Evolutionary conservation across 1,140 invertebrate genomes (phyloP), one percentile per base, ranked within the genome.

Genomic region (Drosophila nebulosa): DNA sequence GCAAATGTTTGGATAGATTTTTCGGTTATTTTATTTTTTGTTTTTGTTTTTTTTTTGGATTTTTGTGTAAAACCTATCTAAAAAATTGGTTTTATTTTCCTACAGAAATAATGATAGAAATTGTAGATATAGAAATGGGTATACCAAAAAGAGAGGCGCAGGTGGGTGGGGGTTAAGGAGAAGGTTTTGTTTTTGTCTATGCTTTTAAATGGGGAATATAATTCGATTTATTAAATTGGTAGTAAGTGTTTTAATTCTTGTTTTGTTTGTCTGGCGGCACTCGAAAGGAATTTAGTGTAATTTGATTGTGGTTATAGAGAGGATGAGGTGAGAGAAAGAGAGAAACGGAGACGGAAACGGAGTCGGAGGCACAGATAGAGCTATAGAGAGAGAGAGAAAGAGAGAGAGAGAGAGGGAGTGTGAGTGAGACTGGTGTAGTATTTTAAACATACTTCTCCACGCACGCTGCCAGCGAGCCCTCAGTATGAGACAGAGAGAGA

Each of bases 401-500:
- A 42, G 16, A 42, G 16, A 42, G 39, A 42, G 14, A 39, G 9
- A 39, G 36, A 12, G 39, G 16, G 16, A 16, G 4, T 5, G 36
- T 39, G n/a, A 39, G 36, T 39, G 66, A 60, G 73, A 60, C 57
- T 88, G 79, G 75, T 88, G 84, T 88, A 79, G 74, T 46, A 46
- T 5, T 76, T 79, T 83, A 56, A 88, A 88, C 89, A 90, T 90
- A 90, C 89, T 90, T 90, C 81, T 90, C 78, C 78, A 83, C 71
- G 78, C 73, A 85, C 81, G 80, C 89, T 90, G 89, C 89, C 76
- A 86, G 79, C 84, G 89, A 90, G 89, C 89, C 89, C 89, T 89
- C 89, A 76, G 65, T 69, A 64, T 63, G 52, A 75, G 53, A 59
- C 6, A 66, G 32, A 51, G 32, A 68, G 42, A 42, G 30, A 75